Conservation (phyloP, 2,113 vertebrate species). For the Monopterus albus region DNA sequence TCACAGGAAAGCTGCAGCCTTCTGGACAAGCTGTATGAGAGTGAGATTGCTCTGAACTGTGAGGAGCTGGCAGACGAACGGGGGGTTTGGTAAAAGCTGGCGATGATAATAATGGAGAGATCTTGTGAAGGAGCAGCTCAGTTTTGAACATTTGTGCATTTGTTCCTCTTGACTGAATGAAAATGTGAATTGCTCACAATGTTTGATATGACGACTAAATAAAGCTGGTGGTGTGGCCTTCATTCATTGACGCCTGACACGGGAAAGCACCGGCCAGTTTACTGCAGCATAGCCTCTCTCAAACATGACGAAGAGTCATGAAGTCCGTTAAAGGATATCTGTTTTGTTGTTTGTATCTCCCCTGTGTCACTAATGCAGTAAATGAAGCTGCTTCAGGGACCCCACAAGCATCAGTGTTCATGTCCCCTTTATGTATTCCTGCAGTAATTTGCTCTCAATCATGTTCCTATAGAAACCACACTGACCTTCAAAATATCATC, state of each 20-base stretch:
- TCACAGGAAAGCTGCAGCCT: not conserved
- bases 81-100: not conserved
- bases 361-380: no score
- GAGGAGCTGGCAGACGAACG: not conserved
- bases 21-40: not conserved
- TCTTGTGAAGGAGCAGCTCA: constrained; percentile 1
- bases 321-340: not conserved
- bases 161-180: constrained; percentile 1
- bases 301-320: not conserved
- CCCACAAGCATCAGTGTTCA: no score
- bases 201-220: no score
- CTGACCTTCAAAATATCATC: constrained; percentile 1
- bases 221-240: no score
- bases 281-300: not conserved
- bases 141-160: not conserved
- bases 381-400: not conserved
- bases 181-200: not conserved
- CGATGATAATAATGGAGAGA: constrained; percentile 18
- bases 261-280: not conserved
- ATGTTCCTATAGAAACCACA: not conserved
- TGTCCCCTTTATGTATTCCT: no score
- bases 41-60: not conserved
- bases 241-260: not conserved
- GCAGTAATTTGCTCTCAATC: not conserved
- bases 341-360: no score